Percentiles rank a stretch among this genome's conserved stretches.
phyloP scores from a whole-genome alignment of 2,888 invertebrate species.

The Coecobrya sp. region DNA sequence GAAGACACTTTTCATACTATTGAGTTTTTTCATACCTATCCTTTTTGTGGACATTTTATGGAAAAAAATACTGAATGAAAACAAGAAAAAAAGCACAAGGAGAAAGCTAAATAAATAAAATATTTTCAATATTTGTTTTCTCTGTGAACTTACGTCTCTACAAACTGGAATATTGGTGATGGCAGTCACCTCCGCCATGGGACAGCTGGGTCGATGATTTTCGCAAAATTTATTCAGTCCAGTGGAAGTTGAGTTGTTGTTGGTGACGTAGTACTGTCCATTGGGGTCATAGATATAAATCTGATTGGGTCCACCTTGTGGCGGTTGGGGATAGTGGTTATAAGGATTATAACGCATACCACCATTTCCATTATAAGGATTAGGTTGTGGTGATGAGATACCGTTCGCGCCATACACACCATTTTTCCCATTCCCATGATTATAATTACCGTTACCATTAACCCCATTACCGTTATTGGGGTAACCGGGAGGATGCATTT shows the following conservation, averaged over 20 bases:
- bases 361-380: constrained; percentile 44
- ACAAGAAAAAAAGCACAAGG: not conserved
- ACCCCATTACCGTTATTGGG: not conserved
- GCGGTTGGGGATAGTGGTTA: constrained; percentile 27
- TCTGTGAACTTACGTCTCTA: constrained; percentile 63
- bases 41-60: not conserved
- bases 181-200: constrained; percentile 86
- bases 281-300: constrained; percentile 62
- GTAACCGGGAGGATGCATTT: constrained; percentile 56
- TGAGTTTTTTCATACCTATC: not conserved
- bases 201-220: constrained; percentile 92
- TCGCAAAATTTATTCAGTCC: constrained; percentile 93
- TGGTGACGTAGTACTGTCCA: constrained; percentile 51
- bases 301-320: constrained; percentile 10
- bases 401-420: constrained; percentile 17
- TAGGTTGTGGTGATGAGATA: constrained; percentile 28
- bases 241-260: constrained; percentile 68
- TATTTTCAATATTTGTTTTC: not conserved
- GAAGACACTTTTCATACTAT: constrained; percentile 1
- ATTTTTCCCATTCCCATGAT: constrained; percentile 38
- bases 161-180: constrained; percentile 83
- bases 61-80: constrained; percentile 19
- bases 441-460: constrained; percentile 63
- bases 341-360: constrained; percentile 33
- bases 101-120: not conserved